phyloP scores from a whole-genome alignment of 1,140 invertebrate species.

The Brachionus koreanus region DNA sequence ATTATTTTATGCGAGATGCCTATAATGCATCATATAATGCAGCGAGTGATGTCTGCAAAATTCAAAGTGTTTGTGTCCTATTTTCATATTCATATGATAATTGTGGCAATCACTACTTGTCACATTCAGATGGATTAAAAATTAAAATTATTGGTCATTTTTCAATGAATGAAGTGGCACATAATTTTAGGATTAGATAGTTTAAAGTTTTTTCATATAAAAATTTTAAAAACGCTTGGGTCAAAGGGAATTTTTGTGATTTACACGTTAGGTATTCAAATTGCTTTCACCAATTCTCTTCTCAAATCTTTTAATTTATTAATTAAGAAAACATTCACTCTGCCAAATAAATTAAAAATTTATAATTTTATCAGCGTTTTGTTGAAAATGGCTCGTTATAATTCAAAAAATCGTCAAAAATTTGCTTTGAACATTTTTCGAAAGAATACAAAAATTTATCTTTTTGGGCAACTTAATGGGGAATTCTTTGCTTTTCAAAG shows the following conservation, averaged over 20 bases:
- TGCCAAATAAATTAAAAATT: background rate
- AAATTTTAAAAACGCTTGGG: background rate
- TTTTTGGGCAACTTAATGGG: background rate
- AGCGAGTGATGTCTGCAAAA: background rate
- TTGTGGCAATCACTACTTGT: background rate
- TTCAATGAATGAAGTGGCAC: background rate
- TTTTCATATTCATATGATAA: slow-evolving; percentile 10
- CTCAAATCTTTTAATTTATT: background rate
- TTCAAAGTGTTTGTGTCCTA: background rate
- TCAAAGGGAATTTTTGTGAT: background rate
- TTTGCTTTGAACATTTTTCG: background rate
- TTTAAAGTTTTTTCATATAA: background rate
- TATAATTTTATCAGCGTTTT: background rate
- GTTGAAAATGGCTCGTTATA: background rate
- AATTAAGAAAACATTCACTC: background rate
- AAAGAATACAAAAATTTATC: background rate
- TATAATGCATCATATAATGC: slow-evolving; percentile 16
- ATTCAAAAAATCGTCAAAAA: background rate
- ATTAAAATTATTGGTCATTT: background rate
- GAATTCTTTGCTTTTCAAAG: background rate
- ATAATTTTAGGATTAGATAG: background rate
- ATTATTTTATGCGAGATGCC: slow-evolving; percentile 1
- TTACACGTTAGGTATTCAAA: background rate
- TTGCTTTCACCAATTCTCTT: background rate
- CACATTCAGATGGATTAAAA: background rate